phyloP scores from a whole-genome alignment of 2,797 vertebrate species.

The Acanthurus leucopareius region DNA sequence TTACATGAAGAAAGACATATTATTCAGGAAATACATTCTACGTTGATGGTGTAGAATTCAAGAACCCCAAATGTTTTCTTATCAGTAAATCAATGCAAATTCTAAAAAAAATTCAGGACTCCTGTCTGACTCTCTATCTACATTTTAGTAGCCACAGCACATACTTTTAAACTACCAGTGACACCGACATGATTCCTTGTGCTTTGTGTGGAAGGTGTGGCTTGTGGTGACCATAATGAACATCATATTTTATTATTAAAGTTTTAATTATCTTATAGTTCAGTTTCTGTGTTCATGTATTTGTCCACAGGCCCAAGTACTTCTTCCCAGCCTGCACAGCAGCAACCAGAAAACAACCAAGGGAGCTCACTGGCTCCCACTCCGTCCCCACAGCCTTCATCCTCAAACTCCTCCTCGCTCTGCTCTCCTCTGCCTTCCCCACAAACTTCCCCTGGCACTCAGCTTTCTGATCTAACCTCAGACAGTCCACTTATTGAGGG shows the following conservation, averaged over 20 bases:
- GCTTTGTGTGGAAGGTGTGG: background rate
- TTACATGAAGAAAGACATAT: slow-evolving; percentile 31
- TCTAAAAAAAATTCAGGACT: background rate
- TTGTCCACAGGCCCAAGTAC: slow-evolving; percentile 54
- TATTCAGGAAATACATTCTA: too few relatives aligned
- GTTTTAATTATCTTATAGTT: background rate
- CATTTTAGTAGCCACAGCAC: too few relatives aligned
- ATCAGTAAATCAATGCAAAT: background rate
- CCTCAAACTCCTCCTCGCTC: slow-evolving; percentile 61
- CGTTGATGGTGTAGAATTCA: too few relatives aligned
- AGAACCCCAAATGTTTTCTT: background rate
- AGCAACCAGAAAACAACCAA: slow-evolving; percentile 62
- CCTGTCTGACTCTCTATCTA: too few relatives aligned
- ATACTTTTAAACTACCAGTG: too few relatives aligned
- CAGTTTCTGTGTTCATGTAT: slow-evolving; percentile 12
- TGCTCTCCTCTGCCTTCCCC: slow-evolving; percentile 63
- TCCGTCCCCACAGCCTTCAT: slow-evolving; percentile 49
- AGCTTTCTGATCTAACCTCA: slow-evolving; percentile 76
- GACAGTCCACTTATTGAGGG: slow-evolving; percentile 61
- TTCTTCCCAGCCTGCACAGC: slow-evolving; percentile 55
- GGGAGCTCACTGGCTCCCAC: slow-evolving; percentile 55
- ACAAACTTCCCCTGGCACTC: slow-evolving; percentile 74
- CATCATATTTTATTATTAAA: background rate
- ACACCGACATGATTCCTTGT: too few relatives aligned
- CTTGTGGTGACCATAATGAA: background rate